Evolutionary conservation across 2,888 invertebrate species (phyloP).

Genomic region (Neoaliturus tenellus): DNA sequence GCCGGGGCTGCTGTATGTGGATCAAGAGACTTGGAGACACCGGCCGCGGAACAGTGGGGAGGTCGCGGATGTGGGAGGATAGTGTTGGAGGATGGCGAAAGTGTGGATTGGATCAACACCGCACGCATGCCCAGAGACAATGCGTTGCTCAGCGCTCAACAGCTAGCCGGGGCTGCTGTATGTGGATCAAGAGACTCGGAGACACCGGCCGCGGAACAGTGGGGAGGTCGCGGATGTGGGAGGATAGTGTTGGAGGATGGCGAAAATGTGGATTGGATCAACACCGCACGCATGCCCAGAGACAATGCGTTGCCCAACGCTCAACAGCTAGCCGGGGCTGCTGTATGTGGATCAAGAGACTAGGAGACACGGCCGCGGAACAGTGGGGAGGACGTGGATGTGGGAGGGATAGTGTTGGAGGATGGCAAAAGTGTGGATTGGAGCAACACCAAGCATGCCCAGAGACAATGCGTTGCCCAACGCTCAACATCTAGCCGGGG

Average conservation of each 20-base stretch:
- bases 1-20: neutral
- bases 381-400: too few relatives aligned
- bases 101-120: neutral
- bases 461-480: too few relatives aligned
- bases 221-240: constrained; percentile 4
- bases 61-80: neutral
- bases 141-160: constrained; percentile 29
- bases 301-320: constrained; percentile 40
- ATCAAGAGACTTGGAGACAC: too few relatives aligned
- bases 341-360: constrained; percentile 29
- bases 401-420: too few relatives aligned
- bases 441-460: constrained; percentile 3
- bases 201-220: too few relatives aligned
- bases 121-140: constrained; percentile 38
- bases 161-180: neutral
- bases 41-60: too few relatives aligned
- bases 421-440: neutral
- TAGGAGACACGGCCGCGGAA: too few relatives aligned
- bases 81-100: too few relatives aligned
- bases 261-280: neutral
- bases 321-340: neutral
- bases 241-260: too few relatives aligned
- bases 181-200: constrained; percentile 43
- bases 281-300: constrained; percentile 32
- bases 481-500: too few relatives aligned